Base-by-base conservation (phyloP, 1,140 invertebrate species). In the Chrysopa pallens region DNA sequence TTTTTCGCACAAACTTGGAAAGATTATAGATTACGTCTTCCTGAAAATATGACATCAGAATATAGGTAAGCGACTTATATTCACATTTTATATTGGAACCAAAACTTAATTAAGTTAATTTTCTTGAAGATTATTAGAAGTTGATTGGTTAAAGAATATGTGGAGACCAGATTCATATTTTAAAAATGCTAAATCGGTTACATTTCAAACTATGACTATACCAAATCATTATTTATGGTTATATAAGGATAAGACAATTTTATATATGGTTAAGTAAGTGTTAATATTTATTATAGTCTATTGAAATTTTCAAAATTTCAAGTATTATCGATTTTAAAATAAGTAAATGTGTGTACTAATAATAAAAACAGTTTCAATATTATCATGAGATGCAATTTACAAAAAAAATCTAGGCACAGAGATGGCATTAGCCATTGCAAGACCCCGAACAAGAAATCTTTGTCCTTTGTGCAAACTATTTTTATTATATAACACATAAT, bases 1-100 rank as follows among this genome's bases (percentile, higher is more conserved):
- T 91, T 91, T 58, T 88, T 91, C 54, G 85, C 84, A 12, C 85
- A 91, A 64, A 87, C 81, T 5, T 89, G 86, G 86, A 86, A 89
- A 56, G 87, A 91, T 58, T 78, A 86, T 58, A 70, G 86, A 15
- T 64, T 90, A n/a, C 67, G 84, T 36, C 61, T 90, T 49, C 85
- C 85, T 1, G 84, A 88, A 63, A 90, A 90, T 52, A 90, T 90
- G 86, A 90, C 84, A 8, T 78, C 81, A 11, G 85, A 89, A 58
- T 91, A 91, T 61, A 75, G 80, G 74, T 78, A 59, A 23, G 17
- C 2, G 17, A 23, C 5, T 23, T n/a, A n/a, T n/a, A n/a, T n/a
- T 23, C 17, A 23, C 17, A 23, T 23, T 23, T 23, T 23, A 3
- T 23, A 3, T 23, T 5, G 17, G 5, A 23, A 23, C 2, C 17